phyloP scores from a whole-genome alignment of 1,140 invertebrate genomes.

The Epicauta chinensis region DNA sequence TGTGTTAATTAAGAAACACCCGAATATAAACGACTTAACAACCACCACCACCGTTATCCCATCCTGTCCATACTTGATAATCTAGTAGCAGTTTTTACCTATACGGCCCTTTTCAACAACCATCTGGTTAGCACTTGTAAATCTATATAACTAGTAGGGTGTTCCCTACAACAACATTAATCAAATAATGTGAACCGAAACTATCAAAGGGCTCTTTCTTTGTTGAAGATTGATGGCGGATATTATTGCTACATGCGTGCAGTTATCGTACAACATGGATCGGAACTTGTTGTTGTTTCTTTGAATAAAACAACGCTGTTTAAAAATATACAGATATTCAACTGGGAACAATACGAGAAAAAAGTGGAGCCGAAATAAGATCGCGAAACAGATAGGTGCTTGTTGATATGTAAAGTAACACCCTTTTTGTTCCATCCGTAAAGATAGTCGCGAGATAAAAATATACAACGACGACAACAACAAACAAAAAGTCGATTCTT shows the following conservation, averaged over 20 bases:
- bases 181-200: conserved; percentile 4
- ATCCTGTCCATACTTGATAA: background rate
- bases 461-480: too few relatives aligned
- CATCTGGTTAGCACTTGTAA: conserved; percentile 16
- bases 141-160: conserved; percentile 2
- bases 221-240: conserved; percentile 1
- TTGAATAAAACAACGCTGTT: too few relatives aligned
- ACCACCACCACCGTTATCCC: background rate
- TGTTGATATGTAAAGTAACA: too few relatives aligned
- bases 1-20: conserved; percentile 9
- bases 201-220: conserved; percentile 6
- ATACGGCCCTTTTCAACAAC: background rate
- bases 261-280: background rate
- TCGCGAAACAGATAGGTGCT: too few relatives aligned
- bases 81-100: too few relatives aligned
- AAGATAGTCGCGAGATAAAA: too few relatives aligned
- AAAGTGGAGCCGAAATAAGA: too few relatives aligned
- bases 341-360: too few relatives aligned
- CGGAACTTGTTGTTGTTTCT: too few relatives aligned
- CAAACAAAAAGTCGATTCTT: too few relatives aligned
- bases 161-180: conserved; percentile 11
- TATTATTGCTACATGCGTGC: conserved; percentile 7
- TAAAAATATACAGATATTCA: too few relatives aligned
- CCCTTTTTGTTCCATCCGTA: too few relatives aligned
- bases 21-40: conserved; percentile 5